Percentiles rank a stretch among this genome's conserved stretches.
These are phyloP conservation scores for Eupithecia inturbata DNA, from an alignment of 2,888 invertebrate genomes.

Conservation along the genomic window DNA sequence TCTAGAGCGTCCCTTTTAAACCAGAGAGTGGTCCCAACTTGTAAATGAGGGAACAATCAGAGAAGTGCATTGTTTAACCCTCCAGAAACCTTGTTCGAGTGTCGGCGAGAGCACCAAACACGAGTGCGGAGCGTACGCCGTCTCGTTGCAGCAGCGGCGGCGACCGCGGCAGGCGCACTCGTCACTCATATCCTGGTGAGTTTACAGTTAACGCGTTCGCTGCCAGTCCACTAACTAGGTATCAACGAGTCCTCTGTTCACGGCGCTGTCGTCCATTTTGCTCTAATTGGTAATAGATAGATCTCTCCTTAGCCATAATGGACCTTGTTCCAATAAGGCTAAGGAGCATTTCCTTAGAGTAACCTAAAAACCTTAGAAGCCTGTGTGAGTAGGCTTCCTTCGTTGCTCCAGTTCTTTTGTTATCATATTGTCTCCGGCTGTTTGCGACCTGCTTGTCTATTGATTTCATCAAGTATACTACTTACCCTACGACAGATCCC, in stretches of 20 bases:
- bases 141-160: constrained; percentile 46
- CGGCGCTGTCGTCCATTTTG: neutral
- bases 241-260: neutral
- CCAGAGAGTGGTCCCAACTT: neutral
- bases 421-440: no score
- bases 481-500: no score
- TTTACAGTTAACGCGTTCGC: neutral
- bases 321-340: no score
- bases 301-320: no score
- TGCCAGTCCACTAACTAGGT: neutral
- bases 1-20: neutral
- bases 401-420: no score
- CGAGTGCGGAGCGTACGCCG: constrained; percentile 42
- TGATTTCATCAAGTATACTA: no score
- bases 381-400: no score
- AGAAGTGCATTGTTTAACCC: neutral
- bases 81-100: constrained; percentile 29
- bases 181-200: constrained; percentile 8
- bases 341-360: no score
- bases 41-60: neutral
- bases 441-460: no score
- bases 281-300: no score
- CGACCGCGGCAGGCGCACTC: constrained; percentile 15
- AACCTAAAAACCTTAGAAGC: no score
- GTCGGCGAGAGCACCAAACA: constrained; percentile 32